phyloP scores from a whole-genome alignment of 2,888 invertebrate genomes.

The Oscheius onirici region DNA sequence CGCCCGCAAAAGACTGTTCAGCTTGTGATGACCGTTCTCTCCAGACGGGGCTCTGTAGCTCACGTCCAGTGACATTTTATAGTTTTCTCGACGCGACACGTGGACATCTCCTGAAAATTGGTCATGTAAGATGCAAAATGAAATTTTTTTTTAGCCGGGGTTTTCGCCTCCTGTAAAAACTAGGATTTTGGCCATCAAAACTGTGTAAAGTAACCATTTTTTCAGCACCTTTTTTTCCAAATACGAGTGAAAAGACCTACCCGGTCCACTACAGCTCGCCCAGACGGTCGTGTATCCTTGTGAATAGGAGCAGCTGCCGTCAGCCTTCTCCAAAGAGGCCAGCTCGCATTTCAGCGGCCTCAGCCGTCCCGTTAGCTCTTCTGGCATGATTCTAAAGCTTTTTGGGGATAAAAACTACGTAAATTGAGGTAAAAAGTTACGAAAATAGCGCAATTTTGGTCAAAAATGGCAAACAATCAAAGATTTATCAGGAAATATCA shows the following conservation, averaged over 20 bases:
- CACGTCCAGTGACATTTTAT: conserved; percentile 46
- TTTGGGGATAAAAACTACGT: background rate
- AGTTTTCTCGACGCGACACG: conserved; percentile 42
- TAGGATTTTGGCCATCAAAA: too few species aligned
- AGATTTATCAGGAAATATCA: conserved; percentile 18
- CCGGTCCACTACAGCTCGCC: conserved; percentile 54
- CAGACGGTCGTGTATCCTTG: conserved; percentile 50
- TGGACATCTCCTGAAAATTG: conserved; percentile 45
- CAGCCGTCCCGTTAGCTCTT: conserved; percentile 5
- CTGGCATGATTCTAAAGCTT: background rate
- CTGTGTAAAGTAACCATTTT: background rate
- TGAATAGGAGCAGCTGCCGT: conserved; percentile 45
- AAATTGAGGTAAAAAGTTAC: background rate
- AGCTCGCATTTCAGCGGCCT: conserved; percentile 74
- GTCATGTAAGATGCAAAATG: background rate
- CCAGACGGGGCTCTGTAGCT: conserved; percentile 44
- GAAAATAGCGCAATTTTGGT: background rate
- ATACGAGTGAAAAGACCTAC: conserved; percentile 20
- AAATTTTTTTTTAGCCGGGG: too few species aligned
- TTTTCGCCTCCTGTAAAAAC: too few species aligned
- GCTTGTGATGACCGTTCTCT: conserved; percentile 41
- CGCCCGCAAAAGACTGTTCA: conserved; percentile 33
- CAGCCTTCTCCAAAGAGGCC: conserved; percentile 44
- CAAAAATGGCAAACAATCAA: background rate
- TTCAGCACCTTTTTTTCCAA: background rate